Evolutionary conservation across 2,888 invertebrate genomes (phyloP), one percentile per base, ranked within the genome.

Genomic region (Caenorhabditis panamensis): DNA sequence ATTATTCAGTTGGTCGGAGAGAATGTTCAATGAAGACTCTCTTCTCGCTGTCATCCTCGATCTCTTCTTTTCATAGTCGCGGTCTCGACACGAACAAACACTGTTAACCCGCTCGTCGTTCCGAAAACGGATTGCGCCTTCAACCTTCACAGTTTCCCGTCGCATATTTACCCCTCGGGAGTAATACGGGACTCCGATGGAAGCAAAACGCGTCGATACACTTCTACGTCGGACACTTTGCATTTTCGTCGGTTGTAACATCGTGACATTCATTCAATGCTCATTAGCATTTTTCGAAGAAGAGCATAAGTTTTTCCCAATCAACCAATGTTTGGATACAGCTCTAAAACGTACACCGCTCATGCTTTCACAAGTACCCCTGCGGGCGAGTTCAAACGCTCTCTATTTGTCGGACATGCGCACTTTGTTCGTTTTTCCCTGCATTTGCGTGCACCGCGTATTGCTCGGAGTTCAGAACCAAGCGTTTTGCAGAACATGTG

Each of bases 61-160:
- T 47, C 59, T n/a, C 37, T 37, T 59, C 28, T n/a, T n/a, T 49
- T 49, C 47, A 47, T 18, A n/a, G 13, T 47, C 59, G 1, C 51
- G 59, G 59, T 69, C 61, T 61, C 26, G 61, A 18, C 24, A 53
- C 54, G 22, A 71, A 72, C 56, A 63, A 58, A 72, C 56, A 72
- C 72, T 63, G 72, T 72, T 72, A 72, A 63, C 56, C 63, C 63
- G 18, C 20, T 47, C 8, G 37, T 71, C 22, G 44, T 16, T 47
- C 58, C 56, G 18, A 31, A 63, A 72, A 72, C 28, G 63, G 72
- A 64, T 64, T 64, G 64, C 64, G 64, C 73, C 73, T 73, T 64
- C 72, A 63, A 73, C 58, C 63, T 73, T 56, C 64, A 58, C 63
- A 72, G 31, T 72, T 64, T 72, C 58, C 62, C 64, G 58, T 22